Conservation (phyloP, 2,113 vertebrate genomes). For the Labeo catla region DNA sequence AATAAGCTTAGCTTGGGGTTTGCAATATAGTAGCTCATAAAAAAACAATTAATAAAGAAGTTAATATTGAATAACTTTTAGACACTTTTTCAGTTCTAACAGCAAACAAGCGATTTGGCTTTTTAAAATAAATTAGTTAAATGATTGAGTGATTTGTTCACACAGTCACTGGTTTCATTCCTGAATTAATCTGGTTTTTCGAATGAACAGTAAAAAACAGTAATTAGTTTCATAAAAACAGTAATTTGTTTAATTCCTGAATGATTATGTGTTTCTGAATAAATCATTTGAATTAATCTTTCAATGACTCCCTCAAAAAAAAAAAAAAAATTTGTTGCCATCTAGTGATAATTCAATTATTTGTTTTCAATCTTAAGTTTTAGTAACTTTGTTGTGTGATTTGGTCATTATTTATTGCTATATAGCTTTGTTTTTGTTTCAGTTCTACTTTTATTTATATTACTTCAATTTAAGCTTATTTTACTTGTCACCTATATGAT, state of each 20-base stretch:
- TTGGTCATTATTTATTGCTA: not conserved
- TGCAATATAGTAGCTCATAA: too few relatives aligned
- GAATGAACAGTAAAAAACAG: too few relatives aligned
- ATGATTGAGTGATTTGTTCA: not conserved
- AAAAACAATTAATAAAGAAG: too few relatives aligned
- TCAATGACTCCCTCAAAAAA: too few relatives aligned
- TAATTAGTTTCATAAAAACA: not conserved
- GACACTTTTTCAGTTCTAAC: not conserved
- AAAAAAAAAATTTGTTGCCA: not conserved
- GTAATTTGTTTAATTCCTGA: too few relatives aligned
- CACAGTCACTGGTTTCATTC: not conserved
- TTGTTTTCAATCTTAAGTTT: not conserved
- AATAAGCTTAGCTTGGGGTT: too few relatives aligned
- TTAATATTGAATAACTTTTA: too few relatives aligned
- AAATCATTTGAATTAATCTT: too few relatives aligned
- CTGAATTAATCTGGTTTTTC: not conserved
- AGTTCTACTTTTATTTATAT: not conserved
- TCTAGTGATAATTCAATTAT: not conserved
- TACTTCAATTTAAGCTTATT: not conserved
- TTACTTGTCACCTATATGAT: not conserved
- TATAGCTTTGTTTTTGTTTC: not conserved
- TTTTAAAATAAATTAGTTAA: not conserved
- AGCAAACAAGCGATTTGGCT: not conserved
- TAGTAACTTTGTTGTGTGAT: not conserved
- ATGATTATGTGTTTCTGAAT: too few relatives aligned